Percentiles rank a stretch among this genome's conserved stretches.
These are phyloP conservation scores for Peromyscus polionotus DNA, from an alignment of 2,113 vertebrate genomes.

Conservation along the genomic window DNA sequence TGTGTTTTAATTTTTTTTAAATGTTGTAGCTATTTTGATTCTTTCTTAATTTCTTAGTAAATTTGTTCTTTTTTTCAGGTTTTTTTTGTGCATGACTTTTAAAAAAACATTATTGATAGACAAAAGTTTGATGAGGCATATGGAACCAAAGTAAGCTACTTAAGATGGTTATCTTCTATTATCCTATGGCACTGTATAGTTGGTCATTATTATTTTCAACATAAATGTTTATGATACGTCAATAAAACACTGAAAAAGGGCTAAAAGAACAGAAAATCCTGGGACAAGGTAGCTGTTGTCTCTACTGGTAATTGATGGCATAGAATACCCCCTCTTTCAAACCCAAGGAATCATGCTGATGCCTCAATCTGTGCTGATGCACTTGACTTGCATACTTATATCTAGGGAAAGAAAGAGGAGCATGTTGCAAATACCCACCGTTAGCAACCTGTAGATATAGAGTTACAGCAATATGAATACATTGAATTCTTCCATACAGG, in stretches of 20 bases:
- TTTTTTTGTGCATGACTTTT: not conserved
- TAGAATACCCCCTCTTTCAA: not conserved
- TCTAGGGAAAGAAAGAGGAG: not conserved
- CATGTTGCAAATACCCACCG: not conserved
- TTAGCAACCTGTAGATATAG: constrained; percentile 44
- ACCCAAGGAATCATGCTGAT: too few species aligned
- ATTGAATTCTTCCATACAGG: constrained; percentile 71
- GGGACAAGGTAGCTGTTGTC: not conserved
- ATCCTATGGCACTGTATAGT: not conserved
- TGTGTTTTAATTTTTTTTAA: not conserved
- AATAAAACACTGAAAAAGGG: not conserved
- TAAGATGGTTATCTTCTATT: not conserved
- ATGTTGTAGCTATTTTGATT: not conserved
- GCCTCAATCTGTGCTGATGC: not conserved
- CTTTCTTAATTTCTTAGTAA: not conserved
- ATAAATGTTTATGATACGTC: not conserved
- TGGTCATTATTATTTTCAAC: not conserved
- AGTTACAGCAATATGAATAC: not conserved
- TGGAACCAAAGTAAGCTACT: not conserved
- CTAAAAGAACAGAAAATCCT: not conserved
- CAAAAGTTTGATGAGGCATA: not conserved
- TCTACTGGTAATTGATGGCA: not conserved
- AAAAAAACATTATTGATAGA: not conserved
- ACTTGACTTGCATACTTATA: not conserved
- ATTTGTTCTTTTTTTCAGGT: not conserved